Conservation (phyloP, 1,140 invertebrate genomes). For the Platyura marginata region DNA sequence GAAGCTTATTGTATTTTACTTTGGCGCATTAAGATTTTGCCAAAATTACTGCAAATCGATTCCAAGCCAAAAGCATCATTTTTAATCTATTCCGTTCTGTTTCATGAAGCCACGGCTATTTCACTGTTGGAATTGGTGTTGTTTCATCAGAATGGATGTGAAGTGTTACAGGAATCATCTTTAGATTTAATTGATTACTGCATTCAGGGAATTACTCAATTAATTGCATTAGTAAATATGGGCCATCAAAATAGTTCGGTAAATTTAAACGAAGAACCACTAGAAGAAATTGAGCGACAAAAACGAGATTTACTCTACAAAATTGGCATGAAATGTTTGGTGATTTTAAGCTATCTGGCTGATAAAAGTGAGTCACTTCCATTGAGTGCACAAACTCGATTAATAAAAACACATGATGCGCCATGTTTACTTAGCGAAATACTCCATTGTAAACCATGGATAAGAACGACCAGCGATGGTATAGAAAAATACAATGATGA, state of each 20-base stretch:
- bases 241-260: slow-evolving; percentile 14
- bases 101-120: slow-evolving; percentile 47
- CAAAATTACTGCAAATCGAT: slow-evolving; percentile 43
- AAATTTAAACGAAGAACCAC: slow-evolving; percentile 23
- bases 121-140: slow-evolving; percentile 53
- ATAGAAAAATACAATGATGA: slow-evolving; percentile 32
- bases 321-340: slow-evolving; percentile 48
- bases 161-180: slow-evolving; percentile 43
- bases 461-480: slow-evolving; percentile 31
- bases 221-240: slow-evolving; percentile 25
- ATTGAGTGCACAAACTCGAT: slow-evolving; percentile 35
- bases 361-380: slow-evolving; percentile 36
- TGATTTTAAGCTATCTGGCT: slow-evolving; percentile 39
- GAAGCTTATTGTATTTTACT: slow-evolving; percentile 57
- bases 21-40: slow-evolving; percentile 58
- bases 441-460: slow-evolving; percentile 48
- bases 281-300: slow-evolving; percentile 40
- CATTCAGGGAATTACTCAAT: slow-evolving; percentile 31
- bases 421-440: slow-evolving; percentile 51
- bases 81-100: slow-evolving; percentile 49
- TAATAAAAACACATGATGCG: slow-evolving; percentile 48
- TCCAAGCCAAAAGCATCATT: slow-evolving; percentile 45
- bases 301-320: slow-evolving; percentile 45
- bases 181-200: slow-evolving; percentile 60
- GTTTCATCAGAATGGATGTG: slow-evolving; percentile 49